Evolutionary conservation across 53 echinoderm and acorn worm genomes (phyloP).

Genomic region (Actinopyga echinites): DNA sequence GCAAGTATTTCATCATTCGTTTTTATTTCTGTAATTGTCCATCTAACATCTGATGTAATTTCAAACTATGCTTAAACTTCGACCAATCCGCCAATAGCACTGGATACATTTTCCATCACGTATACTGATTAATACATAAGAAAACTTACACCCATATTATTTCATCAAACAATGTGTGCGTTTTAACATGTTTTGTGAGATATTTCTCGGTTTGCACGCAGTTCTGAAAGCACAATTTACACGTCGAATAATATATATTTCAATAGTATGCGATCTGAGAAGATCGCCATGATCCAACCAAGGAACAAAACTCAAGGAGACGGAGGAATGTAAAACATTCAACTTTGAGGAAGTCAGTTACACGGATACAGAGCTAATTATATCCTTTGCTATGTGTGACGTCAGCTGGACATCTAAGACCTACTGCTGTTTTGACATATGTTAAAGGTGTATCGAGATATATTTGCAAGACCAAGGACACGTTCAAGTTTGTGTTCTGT

Average conservation of each 20-base stretch:
- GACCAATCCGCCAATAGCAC: too few relatives aligned
- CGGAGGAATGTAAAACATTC: constrained; percentile 23
- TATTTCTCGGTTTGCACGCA: too few relatives aligned
- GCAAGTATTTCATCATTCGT: too few relatives aligned
- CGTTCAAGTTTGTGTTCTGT: not conserved
- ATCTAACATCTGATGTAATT: too few relatives aligned
- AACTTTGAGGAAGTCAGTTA: not conserved
- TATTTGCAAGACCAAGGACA: not conserved
- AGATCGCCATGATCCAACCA: not conserved
- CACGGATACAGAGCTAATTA: constrained; percentile 25
- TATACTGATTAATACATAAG: too few relatives aligned
- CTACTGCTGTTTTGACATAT: constrained; percentile 19
- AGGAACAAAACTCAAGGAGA: not conserved
- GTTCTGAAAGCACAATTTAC: not conserved
- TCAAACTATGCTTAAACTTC: too few relatives aligned
- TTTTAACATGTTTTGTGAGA: too few relatives aligned
- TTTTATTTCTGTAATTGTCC: too few relatives aligned
- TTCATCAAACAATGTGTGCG: too few relatives aligned
- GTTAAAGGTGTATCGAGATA: constrained; percentile 12
- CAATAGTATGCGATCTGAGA: not conserved
- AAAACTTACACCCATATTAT: too few relatives aligned
- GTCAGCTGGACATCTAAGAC: not conserved
- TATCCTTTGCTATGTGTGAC: constrained; percentile 22
- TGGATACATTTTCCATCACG: too few relatives aligned
- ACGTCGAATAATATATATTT: not conserved